Percentiles rank a stretch among this genome's conserved stretches.
These are phyloP conservation scores for Globicephala melas DNA, from an alignment of 2,113 vertebrate genomes.

Conservation along the genomic window DNA sequence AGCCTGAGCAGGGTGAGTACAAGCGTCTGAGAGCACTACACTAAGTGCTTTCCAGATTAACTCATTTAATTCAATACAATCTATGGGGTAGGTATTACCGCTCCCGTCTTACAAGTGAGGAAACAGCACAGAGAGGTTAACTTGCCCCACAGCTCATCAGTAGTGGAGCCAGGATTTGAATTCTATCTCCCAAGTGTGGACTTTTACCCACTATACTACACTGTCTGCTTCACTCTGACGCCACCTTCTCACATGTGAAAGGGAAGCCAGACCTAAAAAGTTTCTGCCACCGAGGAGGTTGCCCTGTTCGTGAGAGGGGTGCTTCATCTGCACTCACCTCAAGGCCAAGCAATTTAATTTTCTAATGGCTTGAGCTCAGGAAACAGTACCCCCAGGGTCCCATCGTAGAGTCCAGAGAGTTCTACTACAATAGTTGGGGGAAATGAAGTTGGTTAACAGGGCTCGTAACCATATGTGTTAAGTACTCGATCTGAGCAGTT, in stretches of 20 bases:
- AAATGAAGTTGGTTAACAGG: background rate
- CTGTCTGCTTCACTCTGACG: background rate
- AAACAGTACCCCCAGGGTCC: background rate
- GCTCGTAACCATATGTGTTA: background rate
- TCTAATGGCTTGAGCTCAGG: background rate
- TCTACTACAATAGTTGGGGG: background rate
- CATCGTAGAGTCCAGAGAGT: background rate
- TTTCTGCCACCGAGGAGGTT: background rate
- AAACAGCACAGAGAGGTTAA: background rate
- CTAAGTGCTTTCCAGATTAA: background rate
- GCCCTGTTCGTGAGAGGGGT: background rate
- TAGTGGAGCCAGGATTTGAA: background rate
- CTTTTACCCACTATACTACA: background rate
- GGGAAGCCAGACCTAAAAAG: background rate
- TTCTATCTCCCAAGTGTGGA: background rate
- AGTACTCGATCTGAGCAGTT: background rate
- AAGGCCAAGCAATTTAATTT: background rate
- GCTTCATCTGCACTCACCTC: background rate
- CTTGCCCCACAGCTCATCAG: background rate
- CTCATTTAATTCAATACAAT: background rate
- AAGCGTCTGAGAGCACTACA: background rate
- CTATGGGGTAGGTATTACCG: fast-evolving
- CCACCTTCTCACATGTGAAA: background rate
- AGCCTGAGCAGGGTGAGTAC: background rate
- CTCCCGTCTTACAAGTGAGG: background rate